Base-by-base conservation (phyloP, 1,140 invertebrate genomes). In the Prorops nasuta region DNA sequence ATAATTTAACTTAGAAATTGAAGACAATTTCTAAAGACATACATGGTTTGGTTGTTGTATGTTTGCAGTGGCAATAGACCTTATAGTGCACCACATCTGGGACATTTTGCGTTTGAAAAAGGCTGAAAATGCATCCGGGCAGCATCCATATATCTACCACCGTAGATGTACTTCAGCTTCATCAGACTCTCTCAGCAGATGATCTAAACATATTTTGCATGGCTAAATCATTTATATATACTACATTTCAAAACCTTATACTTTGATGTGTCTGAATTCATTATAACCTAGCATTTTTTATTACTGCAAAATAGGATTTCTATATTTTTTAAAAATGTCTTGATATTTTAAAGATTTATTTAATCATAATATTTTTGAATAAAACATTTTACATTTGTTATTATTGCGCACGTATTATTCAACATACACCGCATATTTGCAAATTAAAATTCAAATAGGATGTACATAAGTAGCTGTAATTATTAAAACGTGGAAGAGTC, bases 31-130 rank as follows among this genome's bases (percentile, higher is more conserved):
- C 14, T 24, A 45, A 62, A 64, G 66, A 68, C 64, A 65, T 71
- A 74, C 65, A 74, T 69, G 54, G 66, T 69, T 71, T 76, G 68
- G 71, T 78, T 77, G 60, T 71, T 78, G 76, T 80, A 81, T 85
- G 84, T 89, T 89, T 82, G 84, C 88, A 96, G 96, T 98, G 84
- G 96, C 96, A 79, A 98, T 98, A 84, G 94, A 96, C 80, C 85
- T 98, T 76, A 97, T 98, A 81, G 94, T 98, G 67, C 93, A 98
- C 78, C 94, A 97, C 85, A 97, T 98, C 80, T 89, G 92, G 83
- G 95, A 98, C 81, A 87, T 95, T 66, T 86, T 97, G 74, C 87
- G 82, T 77, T 81, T 80, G 73, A 84, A 83, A 81, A 83, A 76
- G 63, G 71, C 69, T 58, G 72, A 78, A 56, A 66, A 63, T 56